Evolutionary conservation across 2,888 invertebrate species (phyloP).

Genomic region (Dasypogon diadema): DNA sequence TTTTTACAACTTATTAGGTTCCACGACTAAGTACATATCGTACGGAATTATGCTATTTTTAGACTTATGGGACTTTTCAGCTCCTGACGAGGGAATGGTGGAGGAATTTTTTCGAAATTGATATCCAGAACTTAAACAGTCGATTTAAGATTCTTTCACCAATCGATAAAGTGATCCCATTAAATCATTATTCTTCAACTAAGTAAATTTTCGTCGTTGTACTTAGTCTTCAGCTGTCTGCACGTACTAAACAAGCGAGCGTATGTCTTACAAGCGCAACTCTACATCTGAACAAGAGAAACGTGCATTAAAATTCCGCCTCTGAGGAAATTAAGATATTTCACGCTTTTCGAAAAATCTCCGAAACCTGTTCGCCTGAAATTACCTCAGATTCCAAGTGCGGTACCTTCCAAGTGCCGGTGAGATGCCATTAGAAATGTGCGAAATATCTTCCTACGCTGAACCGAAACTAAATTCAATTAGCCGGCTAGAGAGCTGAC

Average conservation of each 20-base stretch:
- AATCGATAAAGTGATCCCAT: no score
- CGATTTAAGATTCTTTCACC: no score
- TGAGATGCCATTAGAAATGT: background rate
- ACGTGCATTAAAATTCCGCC: conserved; percentile 3
- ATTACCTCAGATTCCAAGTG: background rate
- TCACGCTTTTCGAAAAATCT: background rate
- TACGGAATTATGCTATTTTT: background rate
- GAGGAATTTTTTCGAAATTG: no score
- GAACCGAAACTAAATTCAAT: background rate
- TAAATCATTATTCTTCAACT: no score
- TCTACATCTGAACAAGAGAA: background rate
- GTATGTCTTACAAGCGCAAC: background rate
- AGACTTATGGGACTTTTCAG: no score
- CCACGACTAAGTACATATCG: background rate
- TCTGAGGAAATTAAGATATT: background rate
- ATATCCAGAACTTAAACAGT: no score
- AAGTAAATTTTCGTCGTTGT: no score
- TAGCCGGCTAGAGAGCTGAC: background rate
- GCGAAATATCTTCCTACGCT: conserved; percentile 6
- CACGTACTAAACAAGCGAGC: background rate
- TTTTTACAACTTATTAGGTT: conserved; percentile 10
- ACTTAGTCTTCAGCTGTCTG: no score
- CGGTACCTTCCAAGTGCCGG: background rate
- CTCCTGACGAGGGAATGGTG: no score
- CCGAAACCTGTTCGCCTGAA: background rate